These are phyloP conservation scores for Pelusios castaneus DNA, from an alignment of 2,113 vertebrate species.

Conservation along the genomic window DNA sequence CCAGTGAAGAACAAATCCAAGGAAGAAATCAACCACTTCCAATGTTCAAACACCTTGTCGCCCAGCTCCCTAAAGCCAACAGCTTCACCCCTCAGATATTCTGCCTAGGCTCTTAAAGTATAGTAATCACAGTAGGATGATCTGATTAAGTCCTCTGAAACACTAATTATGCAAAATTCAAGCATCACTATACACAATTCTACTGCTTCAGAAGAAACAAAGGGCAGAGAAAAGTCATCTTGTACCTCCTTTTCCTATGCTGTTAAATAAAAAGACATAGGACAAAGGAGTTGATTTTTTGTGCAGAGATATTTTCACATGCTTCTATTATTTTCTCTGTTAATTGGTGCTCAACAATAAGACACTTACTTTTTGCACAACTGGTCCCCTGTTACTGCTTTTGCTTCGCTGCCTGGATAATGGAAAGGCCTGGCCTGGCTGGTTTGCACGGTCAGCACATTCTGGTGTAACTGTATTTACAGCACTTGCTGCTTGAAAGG, in stretches of 20 bases:
- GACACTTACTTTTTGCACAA: conserved; percentile 85
- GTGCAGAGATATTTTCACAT: neutral
- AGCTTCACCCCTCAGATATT: neutral
- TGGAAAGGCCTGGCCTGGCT: conserved; percentile 82
- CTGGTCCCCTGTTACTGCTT: conserved; percentile 80
- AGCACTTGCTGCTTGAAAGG: conserved; percentile 86
- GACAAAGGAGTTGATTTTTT: neutral
- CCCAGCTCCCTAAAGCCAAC: neutral
- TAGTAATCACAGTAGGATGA: neutral
- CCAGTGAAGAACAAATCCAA: neutral
- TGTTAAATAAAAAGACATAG: too few species aligned
- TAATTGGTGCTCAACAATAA: neutral
- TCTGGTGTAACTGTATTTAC: conserved; percentile 86
- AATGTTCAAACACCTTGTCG: neutral
- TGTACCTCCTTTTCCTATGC: neutral
- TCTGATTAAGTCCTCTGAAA: neutral
- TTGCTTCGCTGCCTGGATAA: conserved; percentile 85
- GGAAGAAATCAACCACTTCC: neutral
- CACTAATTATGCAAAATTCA: neutral
- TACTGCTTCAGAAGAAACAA: neutral
- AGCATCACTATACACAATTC: neutral
- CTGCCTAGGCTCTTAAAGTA: neutral
- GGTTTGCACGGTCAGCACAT: conserved; percentile 84
- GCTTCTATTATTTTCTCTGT: neutral
- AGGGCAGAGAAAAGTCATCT: neutral